These are phyloP conservation scores for Pocota personata DNA, from an alignment of 2,888 invertebrate genomes.

Conservation along the genomic window DNA sequence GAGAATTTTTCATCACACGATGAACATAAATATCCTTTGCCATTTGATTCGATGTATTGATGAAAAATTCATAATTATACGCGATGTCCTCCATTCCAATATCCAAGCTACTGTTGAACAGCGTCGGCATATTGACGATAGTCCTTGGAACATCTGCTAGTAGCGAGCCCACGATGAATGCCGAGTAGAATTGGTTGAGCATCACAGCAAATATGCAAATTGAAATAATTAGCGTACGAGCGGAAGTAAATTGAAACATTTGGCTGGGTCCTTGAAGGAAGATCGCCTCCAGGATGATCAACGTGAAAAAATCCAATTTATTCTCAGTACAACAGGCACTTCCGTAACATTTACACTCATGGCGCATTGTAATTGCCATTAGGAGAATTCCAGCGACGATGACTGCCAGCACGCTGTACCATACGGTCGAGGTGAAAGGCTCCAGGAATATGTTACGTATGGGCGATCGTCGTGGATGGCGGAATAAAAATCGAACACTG, in stretches of 20 bases:
- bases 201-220: slow-evolving; percentile 79
- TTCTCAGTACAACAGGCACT: slow-evolving; percentile 44
- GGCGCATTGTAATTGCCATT: slow-evolving; percentile 76
- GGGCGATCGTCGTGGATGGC: slow-evolving; percentile 79
- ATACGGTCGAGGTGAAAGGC: slow-evolving; percentile 78
- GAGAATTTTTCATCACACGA: slow-evolving; percentile 77
- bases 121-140: slow-evolving; percentile 77
- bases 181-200: slow-evolving; percentile 80
- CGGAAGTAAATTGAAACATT: slow-evolving; percentile 77
- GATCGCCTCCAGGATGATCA: slow-evolving; percentile 79
- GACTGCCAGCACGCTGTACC: slow-evolving; percentile 78
- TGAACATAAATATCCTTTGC: slow-evolving; percentile 76
- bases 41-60: slow-evolving; percentile 76
- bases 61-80: slow-evolving; percentile 79
- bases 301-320: slow-evolving; percentile 77
- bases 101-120: slow-evolving; percentile 78
- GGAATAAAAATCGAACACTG: slow-evolving; percentile 79
- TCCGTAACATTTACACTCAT: slow-evolving; percentile 74
- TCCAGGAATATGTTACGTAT: slow-evolving; percentile 81
- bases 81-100: slow-evolving; percentile 80
- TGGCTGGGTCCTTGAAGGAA: slow-evolving; percentile 80
- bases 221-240: slow-evolving; percentile 77
- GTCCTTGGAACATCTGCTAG: slow-evolving; percentile 78
- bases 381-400: slow-evolving; percentile 75
- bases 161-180: slow-evolving; percentile 80